phyloP scores from a whole-genome alignment of 35 echinoderm and acorn worm species.

The Chiridota heheva region DNA sequence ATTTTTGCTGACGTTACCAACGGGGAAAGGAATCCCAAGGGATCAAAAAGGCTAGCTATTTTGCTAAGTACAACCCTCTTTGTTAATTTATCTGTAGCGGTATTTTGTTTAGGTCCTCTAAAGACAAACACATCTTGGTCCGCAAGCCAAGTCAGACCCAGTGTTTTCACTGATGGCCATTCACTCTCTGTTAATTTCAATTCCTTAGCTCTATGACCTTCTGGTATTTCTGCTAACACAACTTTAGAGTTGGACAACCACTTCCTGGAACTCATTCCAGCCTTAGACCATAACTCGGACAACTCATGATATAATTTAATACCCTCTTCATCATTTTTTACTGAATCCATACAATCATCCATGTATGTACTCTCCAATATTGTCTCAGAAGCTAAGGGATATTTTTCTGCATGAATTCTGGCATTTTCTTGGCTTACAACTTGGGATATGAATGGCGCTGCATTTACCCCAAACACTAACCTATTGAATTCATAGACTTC shows the following conservation, averaged over 20 bases:
- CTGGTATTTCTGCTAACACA: conserved; percentile 17
- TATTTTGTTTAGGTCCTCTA: neutral
- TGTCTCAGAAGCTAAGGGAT: conserved; percentile 2
- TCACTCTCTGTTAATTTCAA: conserved; percentile 19
- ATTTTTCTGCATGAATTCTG: neutral
- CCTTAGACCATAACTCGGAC: conserved; percentile 26
- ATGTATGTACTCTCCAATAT: conserved; percentile 18
- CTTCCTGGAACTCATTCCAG: conserved; percentile 16
- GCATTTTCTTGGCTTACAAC: neutral
- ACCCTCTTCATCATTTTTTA: neutral
- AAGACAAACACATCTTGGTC: conserved; percentile 20
- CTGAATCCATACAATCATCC: conserved; percentile 37
- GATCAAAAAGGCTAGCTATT: neutral
- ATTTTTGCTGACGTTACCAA: neutral
- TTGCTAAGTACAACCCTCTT: neutral
- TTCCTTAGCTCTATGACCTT: conserved; percentile 19
- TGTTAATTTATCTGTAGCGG: neutral
- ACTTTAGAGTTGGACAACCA: conserved; percentile 38
- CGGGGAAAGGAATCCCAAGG: conserved; percentile 1
- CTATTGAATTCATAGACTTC: conserved; percentile 36
- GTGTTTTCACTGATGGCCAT: conserved; percentile 39
- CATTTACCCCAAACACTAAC: conserved; percentile 24
- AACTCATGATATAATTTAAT: conserved; percentile 19
- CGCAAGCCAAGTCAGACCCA: conserved; percentile 23
- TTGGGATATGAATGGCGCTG: conserved; percentile 11